phyloP scores from a whole-genome alignment of 1,140 invertebrate genomes.

The Brachionus paranguensis region DNA sequence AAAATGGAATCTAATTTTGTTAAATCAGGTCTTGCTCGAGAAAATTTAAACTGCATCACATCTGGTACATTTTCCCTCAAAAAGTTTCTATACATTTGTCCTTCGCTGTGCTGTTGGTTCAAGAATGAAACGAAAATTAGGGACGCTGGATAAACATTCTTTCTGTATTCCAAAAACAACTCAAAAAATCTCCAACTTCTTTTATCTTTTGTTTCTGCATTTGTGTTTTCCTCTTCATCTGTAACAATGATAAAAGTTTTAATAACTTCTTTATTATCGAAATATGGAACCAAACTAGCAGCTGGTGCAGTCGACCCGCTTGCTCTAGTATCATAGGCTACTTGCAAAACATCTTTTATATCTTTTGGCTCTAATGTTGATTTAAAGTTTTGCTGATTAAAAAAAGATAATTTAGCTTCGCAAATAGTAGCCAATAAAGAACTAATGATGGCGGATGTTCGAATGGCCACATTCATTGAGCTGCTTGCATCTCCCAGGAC shows the following conservation, averaged over 20 bases:
- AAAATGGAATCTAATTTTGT: slow-evolving; percentile 52
- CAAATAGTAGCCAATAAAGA: slow-evolving; percentile 49
- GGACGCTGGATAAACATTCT: slow-evolving; percentile 50
- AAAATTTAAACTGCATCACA: slow-evolving; percentile 48
- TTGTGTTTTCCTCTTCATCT: slow-evolving; percentile 53
- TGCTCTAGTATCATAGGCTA: slow-evolving; percentile 48
- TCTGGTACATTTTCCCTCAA: slow-evolving; percentile 42
- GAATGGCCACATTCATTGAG: slow-evolving; percentile 52
- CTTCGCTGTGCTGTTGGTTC: slow-evolving; percentile 45
- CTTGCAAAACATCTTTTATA: slow-evolving; percentile 47
- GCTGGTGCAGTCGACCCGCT: slow-evolving; percentile 48
- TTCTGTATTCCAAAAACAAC: slow-evolving; percentile 49
- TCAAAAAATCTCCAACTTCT: slow-evolving; percentile 44
- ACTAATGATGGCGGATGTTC: slow-evolving; percentile 51
- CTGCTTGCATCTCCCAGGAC: slow-evolving; percentile 51
- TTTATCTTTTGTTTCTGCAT: slow-evolving; percentile 18
- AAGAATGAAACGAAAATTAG: slow-evolving; percentile 54
- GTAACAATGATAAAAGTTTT: slow-evolving; percentile 54
- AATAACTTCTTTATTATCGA: slow-evolving; percentile 47
- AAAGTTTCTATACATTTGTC: slow-evolving; percentile 47
- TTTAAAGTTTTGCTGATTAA: slow-evolving; percentile 45
- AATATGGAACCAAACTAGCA: slow-evolving; percentile 49
- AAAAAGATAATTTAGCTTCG: slow-evolving; percentile 50
- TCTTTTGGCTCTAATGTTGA: slow-evolving; percentile 46
- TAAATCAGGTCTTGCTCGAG: slow-evolving; percentile 48